Percentiles rank a stretch among this genome's conserved stretches.
Conservation (phyloP, 2,113 vertebrate genomes). For the Ceyx melanurus region DNA sequence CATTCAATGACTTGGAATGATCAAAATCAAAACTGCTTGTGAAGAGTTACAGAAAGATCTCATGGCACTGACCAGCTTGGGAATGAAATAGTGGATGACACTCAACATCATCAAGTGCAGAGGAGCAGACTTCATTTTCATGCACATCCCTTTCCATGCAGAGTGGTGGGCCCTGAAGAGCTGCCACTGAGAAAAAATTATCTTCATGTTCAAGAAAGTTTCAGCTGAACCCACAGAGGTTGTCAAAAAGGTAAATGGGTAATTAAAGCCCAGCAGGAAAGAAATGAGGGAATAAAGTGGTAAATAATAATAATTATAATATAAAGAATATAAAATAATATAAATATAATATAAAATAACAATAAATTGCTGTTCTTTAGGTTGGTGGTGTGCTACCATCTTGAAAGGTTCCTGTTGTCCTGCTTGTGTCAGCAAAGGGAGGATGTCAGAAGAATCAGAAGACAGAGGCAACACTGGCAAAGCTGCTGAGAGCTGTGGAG, state of each 20-base stretch:
- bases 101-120: neutral
- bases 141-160: neutral
- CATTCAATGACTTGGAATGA: neutral
- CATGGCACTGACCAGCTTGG: neutral
- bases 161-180: neutral
- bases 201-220: neutral
- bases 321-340: too few species aligned
- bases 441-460: neutral
- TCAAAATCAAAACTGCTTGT: neutral
- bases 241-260: neutral
- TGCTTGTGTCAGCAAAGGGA: neutral
- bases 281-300: neutral
- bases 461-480: neutral
- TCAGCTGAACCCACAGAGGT: neutral
- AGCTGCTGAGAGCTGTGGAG: neutral
- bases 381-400: rapidly evolving
- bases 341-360: too few species aligned
- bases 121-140: neutral
- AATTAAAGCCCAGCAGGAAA: neutral
- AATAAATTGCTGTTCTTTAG: neutral
- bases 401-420: neutral
- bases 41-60: neutral
- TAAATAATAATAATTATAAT: too few species aligned
- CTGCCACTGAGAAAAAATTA: neutral
- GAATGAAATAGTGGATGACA: neutral